Conservation (phyloP, 2,888 invertebrate species). For the Orthosia gothica region DNA sequence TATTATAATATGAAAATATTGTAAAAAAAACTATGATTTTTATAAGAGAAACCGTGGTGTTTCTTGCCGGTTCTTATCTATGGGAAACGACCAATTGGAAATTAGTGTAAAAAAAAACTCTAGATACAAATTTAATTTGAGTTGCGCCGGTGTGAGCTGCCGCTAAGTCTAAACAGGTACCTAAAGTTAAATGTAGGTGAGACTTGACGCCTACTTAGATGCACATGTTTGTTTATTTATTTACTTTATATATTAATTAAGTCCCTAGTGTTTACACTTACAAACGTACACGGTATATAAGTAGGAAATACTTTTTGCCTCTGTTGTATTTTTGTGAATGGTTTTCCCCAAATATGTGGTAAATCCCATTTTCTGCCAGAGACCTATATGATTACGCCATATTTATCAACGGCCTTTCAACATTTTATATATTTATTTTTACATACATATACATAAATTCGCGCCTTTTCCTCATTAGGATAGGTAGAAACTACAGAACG, state of each 20-base stretch:
- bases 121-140: neutral
- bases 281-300: too few relatives aligned
- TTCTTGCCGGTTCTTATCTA: neutral
- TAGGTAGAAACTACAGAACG: neutral
- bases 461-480: neutral
- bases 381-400: neutral
- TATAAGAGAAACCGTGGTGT: too few relatives aligned
- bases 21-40: too few relatives aligned
- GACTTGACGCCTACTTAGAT: constrained; percentile 13
- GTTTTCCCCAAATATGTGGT: neutral
- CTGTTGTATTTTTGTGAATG: neutral
- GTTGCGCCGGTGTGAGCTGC: neutral
- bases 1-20: too few relatives aligned
- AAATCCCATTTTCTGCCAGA: neutral
- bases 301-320: constrained; percentile 2
- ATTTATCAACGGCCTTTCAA: neutral
- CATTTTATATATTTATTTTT: neutral
- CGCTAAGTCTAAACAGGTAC: constrained; percentile 9
- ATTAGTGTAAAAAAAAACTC: too few relatives aligned
- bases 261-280: neutral
- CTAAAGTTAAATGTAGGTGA: constrained; percentile 4
- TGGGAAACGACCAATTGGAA: neutral
- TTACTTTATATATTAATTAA: neutral
- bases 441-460: neutral
- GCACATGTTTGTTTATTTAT: constrained; percentile 16